Base-by-base conservation (phyloP, 2,888 invertebrate genomes). In the Tinea trinotella region DNA sequence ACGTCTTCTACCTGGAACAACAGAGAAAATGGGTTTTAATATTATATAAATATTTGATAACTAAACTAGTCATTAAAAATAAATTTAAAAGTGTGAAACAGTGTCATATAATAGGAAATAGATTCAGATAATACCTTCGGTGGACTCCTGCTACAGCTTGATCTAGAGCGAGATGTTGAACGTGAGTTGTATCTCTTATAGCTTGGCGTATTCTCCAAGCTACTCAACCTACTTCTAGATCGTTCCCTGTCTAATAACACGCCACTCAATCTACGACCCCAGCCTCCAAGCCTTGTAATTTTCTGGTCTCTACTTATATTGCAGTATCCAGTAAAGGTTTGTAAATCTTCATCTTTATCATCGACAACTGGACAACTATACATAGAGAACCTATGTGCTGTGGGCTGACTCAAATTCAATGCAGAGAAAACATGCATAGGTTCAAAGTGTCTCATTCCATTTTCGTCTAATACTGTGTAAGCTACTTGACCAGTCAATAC, bases 391-490 rank as follows among this genome's bases (percentile, higher is more conserved):
- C 90, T 83, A 68, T 90, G 88, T 4, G 89, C 88, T 5, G 87
- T 87, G 0, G 90, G 89, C 61, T 90, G 88, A 59, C 90, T 90
- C 19, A 93, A 74, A 60, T 90, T 90, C 54, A 93, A 74, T 0
- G 92, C 91, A 19, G 90, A 90, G 69, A 92, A 91, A 56, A 92
- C 92, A 65, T 92, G 91, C 61, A 92, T 79, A 0, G 93, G 93
- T 65, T 92, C 92, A 65, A 93, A 93, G 64, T 91, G 90, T 56
- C 89, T 89, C 30, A 93, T 90, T 18, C 94, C 93, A 59, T 87
- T 89, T 71, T 94, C 93, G 62, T 93, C 93, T 2, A 94, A 87
- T 6, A 93, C 89, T 9, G 92, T 91, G 66, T 93, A 94, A 1
- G 93, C 88, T 0, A 93, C 89, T 74, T 92, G 88, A 2, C 93